phyloP scores from a whole-genome alignment of 2,113 vertebrate species.

The Sander vitreus region DNA sequence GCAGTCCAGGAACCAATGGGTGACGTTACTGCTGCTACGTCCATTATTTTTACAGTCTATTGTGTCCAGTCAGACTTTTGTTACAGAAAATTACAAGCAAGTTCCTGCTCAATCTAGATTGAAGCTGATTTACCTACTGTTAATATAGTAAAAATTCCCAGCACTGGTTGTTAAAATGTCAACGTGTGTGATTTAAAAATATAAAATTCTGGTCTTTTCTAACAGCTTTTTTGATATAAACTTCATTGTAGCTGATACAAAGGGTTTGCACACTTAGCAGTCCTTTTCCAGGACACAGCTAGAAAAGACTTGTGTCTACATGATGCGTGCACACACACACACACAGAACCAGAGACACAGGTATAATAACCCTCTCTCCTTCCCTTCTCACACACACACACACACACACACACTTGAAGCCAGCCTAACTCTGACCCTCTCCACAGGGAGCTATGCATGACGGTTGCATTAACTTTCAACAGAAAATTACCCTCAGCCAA shows the following conservation, averaged over 20 bases:
- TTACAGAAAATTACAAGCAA: not conserved
- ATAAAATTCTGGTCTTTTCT: not conserved
- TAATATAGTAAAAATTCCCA: not conserved
- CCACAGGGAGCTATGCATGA: slow-evolving; percentile 59
- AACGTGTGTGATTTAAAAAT: not conserved
- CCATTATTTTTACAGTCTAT: no score
- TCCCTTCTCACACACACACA: slow-evolving; percentile 6
- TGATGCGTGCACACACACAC: not conserved
- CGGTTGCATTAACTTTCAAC: slow-evolving; percentile 72
- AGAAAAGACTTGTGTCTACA: not conserved
- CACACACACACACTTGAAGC: not conserved
- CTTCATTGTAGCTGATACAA: not conserved
- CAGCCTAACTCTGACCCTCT: slow-evolving; percentile 24
- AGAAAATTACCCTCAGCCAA: slow-evolving; percentile 72
- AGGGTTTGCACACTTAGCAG: not conserved
- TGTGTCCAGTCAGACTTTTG: no score
- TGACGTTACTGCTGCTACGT: no score
- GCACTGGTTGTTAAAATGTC: not conserved
- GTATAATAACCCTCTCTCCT: no score
- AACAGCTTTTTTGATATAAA: not conserved
- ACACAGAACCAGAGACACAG: no score
- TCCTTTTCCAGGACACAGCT: not conserved
- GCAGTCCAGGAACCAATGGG: no score
- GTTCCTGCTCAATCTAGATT: not conserved
- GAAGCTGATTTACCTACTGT: no score